Conservation (phyloP, 2,113 vertebrate species). For the Etheostoma cragini region DNA sequence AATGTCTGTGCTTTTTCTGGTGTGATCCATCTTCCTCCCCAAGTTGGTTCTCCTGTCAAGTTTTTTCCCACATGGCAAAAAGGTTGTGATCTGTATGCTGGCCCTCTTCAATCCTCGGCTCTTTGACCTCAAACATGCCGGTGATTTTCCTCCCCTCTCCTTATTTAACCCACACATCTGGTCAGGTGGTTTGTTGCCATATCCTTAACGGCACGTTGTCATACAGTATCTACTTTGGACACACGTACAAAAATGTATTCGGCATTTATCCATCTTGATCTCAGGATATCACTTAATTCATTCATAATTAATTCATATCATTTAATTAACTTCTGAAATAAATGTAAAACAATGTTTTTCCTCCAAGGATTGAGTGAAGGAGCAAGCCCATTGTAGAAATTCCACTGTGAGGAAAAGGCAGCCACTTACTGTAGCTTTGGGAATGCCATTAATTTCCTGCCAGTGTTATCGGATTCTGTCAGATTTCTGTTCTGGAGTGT, state of each 20-base stretch:
- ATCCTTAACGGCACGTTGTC: slow-evolving; percentile 15
- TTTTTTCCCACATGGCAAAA: slow-evolving; percentile 20
- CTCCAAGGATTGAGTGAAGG: neutral
- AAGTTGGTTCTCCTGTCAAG: slow-evolving; percentile 47
- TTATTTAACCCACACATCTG: neutral
- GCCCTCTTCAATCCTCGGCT: slow-evolving; percentile 23
- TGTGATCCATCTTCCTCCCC: slow-evolving; percentile 53
- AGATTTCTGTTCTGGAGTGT: slow-evolving; percentile 55
- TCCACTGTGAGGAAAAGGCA: slow-evolving; percentile 38
- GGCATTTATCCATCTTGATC: neutral
- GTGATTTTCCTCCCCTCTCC: slow-evolving; percentile 9
- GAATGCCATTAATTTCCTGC: slow-evolving; percentile 69
- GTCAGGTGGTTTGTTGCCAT: neutral
- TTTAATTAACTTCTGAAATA: slow-evolving; percentile 11
- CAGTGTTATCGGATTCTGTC: slow-evolving; percentile 40
- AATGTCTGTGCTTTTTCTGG: slow-evolving; percentile 46
- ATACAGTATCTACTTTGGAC: neutral
- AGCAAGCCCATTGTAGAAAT: slow-evolving; percentile 19
- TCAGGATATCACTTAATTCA: neutral
- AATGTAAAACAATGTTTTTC: slow-evolving; percentile 20
- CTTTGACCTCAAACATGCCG: slow-evolving; percentile 35
- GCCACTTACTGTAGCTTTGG: slow-evolving; percentile 35
- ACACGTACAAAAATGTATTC: neutral
- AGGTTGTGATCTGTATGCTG: slow-evolving; percentile 47
- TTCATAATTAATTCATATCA: too few species aligned